These are phyloP conservation scores for Hemicentrotus pulcherrimus DNA, from an alignment of 35 echinoderm and acorn worm genomes.

Conservation along the genomic window DNA sequence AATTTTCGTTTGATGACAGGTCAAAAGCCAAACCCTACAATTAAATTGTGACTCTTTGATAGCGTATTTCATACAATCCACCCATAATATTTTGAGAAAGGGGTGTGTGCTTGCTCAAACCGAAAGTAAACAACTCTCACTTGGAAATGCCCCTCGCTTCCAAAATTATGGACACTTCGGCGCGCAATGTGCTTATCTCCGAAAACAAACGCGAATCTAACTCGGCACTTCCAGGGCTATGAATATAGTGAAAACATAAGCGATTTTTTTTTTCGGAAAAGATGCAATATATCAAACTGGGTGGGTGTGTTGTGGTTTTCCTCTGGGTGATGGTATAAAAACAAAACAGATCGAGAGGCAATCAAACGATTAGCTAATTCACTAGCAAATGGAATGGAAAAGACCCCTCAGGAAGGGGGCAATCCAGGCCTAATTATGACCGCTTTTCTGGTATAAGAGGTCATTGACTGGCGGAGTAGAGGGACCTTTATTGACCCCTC, in stretches of 20 bases:
- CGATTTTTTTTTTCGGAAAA: not conserved
- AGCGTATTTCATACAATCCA: not conserved
- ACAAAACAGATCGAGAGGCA: slow-evolving; percentile 32
- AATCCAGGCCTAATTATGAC: slow-evolving; percentile 33
- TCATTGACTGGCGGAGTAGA: slow-evolving; percentile 31
- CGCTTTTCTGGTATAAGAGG: slow-evolving; percentile 27
- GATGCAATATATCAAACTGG: slow-evolving; percentile 34
- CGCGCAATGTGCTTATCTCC: slow-evolving; percentile 1
- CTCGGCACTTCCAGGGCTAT: not conserved
- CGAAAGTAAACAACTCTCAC: not conserved
- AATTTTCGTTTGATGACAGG: too few species aligned
- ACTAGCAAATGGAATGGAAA: slow-evolving; percentile 6
- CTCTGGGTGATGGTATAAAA: slow-evolving; percentile 15
- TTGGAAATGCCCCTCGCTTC: not conserved
- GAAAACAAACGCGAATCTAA: slow-evolving; percentile 17
- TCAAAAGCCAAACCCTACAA: too few species aligned
- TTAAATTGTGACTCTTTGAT: too few species aligned
- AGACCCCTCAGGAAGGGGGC: not conserved
- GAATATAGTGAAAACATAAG: not conserved
- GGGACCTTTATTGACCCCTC: not conserved
- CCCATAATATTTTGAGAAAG: not conserved
- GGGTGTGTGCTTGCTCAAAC: not conserved
- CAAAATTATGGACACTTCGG: not conserved
- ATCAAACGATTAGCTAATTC: slow-evolving; percentile 46
- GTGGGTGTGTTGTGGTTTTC: slow-evolving; percentile 27